These are phyloP conservation scores for Oreochromis tanganicae DNA, from an alignment of 2,113 vertebrate genomes.

Conservation along the genomic window DNA sequence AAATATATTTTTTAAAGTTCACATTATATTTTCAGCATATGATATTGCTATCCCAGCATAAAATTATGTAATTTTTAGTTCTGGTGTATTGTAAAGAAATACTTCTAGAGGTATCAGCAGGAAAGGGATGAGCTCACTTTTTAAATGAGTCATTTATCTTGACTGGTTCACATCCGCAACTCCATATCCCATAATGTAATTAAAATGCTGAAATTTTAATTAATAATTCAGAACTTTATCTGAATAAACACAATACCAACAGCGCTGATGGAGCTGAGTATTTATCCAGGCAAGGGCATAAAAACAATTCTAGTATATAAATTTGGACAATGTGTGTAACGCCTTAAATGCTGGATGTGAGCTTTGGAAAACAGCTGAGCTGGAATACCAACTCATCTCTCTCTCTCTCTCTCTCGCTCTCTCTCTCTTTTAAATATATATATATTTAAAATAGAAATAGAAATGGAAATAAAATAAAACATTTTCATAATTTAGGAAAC, in stretches of 20 bases:
- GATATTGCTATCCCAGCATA: not conserved
- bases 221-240: not conserved
- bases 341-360: not conserved
- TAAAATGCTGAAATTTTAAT: not conserved
- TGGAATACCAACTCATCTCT: not conserved
- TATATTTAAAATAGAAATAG: too few species aligned
- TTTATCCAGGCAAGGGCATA: not conserved
- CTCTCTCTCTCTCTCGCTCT: too few species aligned
- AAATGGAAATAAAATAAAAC: too few species aligned
- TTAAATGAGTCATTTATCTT: not conserved
- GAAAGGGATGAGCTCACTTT: not conserved
- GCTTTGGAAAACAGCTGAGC: not conserved
- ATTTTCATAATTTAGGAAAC: too few species aligned
- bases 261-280: not conserved
- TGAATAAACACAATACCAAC: not conserved
- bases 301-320: not conserved
- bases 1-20: not conserved
- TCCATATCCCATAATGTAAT: not conserved
- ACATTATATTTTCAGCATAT: not conserved
- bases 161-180: not conserved
- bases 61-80: not conserved
- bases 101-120: not conserved
- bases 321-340: not conserved
- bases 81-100: not conserved
- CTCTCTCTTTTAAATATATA: too few species aligned